A percentile compares a stretch with the other conserved stretches of the same genome.
phyloP scores from a whole-genome alignment of 2,888 invertebrate genomes.

The Cantharis rufa region DNA sequence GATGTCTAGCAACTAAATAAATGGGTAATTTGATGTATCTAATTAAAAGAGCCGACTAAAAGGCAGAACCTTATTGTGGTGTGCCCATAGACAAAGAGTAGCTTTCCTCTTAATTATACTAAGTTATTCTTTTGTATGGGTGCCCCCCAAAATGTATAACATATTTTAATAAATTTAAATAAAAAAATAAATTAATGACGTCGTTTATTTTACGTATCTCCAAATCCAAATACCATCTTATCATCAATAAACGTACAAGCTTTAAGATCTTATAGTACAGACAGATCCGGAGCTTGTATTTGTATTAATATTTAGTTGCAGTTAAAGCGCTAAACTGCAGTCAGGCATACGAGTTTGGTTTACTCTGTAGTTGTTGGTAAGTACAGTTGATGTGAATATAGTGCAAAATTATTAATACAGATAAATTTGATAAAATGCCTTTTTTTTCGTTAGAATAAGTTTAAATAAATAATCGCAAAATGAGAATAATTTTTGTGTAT shows the following conservation, averaged over 20 bases:
- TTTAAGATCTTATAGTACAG: not conserved
- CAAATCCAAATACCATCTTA: not conserved
- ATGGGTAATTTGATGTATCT: not conserved
- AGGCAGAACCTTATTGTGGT: not conserved
- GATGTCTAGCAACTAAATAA: not conserved
- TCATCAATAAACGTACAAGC: too few species aligned
- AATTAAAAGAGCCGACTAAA: not conserved
- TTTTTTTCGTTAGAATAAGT: not conserved
- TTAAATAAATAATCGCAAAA: not conserved
- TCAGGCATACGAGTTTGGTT: not conserved
- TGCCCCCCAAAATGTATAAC: not conserved
- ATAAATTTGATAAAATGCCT: not conserved
- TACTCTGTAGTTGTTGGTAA: not conserved
- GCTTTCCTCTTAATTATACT: not conserved
- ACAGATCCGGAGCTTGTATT: not conserved
- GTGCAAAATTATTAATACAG: not conserved
- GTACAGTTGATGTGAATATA: not conserved
- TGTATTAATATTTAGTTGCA: not conserved
- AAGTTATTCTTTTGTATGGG: not conserved
- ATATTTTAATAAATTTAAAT: not conserved
- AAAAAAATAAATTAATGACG: not conserved
- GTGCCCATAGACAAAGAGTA: not conserved
- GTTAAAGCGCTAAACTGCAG: too few species aligned
- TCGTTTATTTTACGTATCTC: too few species aligned
- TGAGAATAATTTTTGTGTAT: not conserved